Percentiles rank a stretch among this genome's conserved stretches.
Evolutionary conservation across 2,888 invertebrate genomes (phyloP).

Genomic region (Rugalucina vietnamica): DNA sequence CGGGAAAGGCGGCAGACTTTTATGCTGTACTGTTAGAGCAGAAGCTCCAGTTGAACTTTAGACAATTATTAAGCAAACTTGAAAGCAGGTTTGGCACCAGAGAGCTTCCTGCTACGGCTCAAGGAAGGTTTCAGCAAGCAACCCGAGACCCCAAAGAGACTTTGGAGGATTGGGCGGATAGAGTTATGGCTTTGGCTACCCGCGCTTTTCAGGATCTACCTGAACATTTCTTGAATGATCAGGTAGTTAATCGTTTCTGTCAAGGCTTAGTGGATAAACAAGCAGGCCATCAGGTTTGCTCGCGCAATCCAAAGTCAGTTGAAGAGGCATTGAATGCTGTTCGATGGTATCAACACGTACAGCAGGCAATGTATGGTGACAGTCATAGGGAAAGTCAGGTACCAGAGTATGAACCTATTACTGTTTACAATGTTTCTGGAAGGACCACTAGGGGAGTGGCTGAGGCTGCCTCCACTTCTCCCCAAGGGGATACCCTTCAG

Average conservation of each 20-base stretch:
- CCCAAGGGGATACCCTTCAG: not conserved
- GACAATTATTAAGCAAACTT: not conserved
- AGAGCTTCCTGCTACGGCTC: slow-evolving; percentile 2
- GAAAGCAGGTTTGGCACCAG: not conserved
- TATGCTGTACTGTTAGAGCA: not conserved
- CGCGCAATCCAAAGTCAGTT: not conserved
- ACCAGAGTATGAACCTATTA: not conserved
- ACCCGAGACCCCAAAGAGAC: not conserved
- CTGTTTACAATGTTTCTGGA: not conserved
- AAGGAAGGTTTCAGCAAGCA: not conserved
- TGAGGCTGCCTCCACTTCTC: not conserved
- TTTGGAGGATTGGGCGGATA: slow-evolving; percentile 11
- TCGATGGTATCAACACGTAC: not conserved
- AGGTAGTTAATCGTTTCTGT: slow-evolving; percentile 11
- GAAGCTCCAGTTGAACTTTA: not conserved
- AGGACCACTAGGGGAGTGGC: not conserved
- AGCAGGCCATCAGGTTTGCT: slow-evolving; percentile 19
- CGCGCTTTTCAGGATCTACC: slow-evolving; percentile 4
- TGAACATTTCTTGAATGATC: not conserved
- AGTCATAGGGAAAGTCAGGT: not conserved
- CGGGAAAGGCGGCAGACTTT: not conserved
- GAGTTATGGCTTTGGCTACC: not conserved
- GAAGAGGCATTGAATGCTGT: not conserved
- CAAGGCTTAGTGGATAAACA: slow-evolving; percentile 18
- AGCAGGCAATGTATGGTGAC: not conserved